Percentiles rank a stretch among this genome's conserved stretches.
These are phyloP conservation scores for Parazoanthus atlanticus DNA, from an alignment of 92 coral and sea anemone genomes.

Conservation along the genomic window DNA sequence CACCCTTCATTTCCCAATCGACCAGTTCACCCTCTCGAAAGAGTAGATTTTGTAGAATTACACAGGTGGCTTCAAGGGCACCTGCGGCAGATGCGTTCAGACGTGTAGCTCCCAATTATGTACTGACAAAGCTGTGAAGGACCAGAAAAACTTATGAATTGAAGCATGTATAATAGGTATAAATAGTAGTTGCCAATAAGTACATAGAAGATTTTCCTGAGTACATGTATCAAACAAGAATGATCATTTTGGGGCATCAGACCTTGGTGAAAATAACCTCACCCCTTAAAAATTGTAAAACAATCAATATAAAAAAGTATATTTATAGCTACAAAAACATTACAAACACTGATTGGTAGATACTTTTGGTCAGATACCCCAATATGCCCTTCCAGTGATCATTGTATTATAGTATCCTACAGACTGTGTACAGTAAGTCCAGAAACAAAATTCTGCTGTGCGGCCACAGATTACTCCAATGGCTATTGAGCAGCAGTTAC, in stretches of 20 bases:
- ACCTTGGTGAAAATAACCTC: not conserved
- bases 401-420: too few species aligned
- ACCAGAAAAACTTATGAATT: not conserved
- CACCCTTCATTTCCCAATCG: constrained; percentile 50
- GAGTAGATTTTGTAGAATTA: constrained; percentile 42
- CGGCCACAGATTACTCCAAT: too few species aligned
- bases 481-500: too few species aligned
- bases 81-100: constrained; percentile 12
- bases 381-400: too few species aligned
- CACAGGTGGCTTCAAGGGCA: constrained; percentile 39
- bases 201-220: not conserved
- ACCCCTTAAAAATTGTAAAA: not conserved
- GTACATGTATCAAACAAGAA: not conserved
- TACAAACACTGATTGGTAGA: too few species aligned
- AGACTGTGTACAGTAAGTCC: too few species aligned
- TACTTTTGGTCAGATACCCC: too few species aligned
- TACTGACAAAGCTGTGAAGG: not conserved
- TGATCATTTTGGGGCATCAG: not conserved
- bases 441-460: too few species aligned
- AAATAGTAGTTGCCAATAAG: not conserved
- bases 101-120: not conserved
- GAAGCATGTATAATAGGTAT: not conserved
- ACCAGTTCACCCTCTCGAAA: constrained; percentile 43
- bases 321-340: too few species aligned
- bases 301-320: too few species aligned